Conservation (phyloP, 2,113 vertebrate genomes). For the Brachypodius melanocephalos region DNA sequence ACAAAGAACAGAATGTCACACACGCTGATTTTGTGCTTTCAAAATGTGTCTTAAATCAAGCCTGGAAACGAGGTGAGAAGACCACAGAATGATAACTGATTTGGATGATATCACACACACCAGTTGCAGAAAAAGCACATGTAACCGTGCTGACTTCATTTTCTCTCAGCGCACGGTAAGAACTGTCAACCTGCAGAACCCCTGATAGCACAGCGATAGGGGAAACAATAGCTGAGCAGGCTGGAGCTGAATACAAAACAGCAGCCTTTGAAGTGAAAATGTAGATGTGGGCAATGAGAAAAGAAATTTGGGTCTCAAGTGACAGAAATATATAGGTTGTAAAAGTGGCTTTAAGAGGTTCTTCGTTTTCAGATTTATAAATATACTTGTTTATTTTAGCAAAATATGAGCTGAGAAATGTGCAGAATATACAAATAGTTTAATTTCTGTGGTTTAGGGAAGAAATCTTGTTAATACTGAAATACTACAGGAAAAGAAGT, state of each 20-base stretch:
- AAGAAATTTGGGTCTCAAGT: neutral
- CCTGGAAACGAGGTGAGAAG: constrained; percentile 1
- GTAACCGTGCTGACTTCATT: constrained; percentile 56
- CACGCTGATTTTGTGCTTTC: neutral
- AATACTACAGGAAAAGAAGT: neutral
- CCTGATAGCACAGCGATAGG: neutral
- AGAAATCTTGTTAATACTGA: neutral
- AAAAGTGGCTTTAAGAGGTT: neutral
- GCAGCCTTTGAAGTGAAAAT: neutral
- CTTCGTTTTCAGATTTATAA: neutral
- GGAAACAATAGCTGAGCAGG: neutral
- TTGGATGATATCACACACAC: neutral
- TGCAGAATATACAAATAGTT: neutral
- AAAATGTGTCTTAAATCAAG: constrained; percentile 25
- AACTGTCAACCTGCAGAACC: constrained; percentile 24
- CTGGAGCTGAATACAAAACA: constrained; percentile 2
- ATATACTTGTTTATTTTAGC: neutral
- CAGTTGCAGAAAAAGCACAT: neutral
- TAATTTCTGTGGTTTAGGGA: neutral
- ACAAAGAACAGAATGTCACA: constrained; percentile 1
- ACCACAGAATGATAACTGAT: constrained; percentile 18
- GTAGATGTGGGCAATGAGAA: neutral
- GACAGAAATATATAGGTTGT: neutral
- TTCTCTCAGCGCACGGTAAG: neutral
- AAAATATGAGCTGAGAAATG: neutral